Conservation (phyloP, 2,888 invertebrate genomes). For the Agrochola lota region DNA sequence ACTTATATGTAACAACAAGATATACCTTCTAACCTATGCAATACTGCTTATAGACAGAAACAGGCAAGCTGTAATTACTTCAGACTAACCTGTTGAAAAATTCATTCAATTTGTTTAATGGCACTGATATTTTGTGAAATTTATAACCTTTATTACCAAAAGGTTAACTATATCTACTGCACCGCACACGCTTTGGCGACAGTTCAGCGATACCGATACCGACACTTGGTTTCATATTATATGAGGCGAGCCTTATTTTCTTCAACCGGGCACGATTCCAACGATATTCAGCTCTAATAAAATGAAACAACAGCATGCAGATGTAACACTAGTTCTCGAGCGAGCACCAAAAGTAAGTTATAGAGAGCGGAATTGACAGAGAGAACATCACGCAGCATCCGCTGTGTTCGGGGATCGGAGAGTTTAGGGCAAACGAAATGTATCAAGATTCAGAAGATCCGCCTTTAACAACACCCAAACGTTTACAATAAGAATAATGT, state of each 20-base stretch:
- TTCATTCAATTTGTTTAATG: not conserved
- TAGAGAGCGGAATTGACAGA: slow-evolving; percentile 1
- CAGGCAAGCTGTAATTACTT: too few relatives aligned
- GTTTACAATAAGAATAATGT: not conserved
- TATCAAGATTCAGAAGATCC: not conserved
- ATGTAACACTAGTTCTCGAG: slow-evolving; percentile 4
- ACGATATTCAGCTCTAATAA: slow-evolving; percentile 2
- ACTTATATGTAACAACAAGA: not conserved
- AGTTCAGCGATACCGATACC: not conserved
- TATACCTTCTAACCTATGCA: too few relatives aligned
- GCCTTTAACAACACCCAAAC: not conserved
- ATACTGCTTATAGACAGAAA: not conserved
- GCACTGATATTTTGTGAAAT: slow-evolving; percentile 9
- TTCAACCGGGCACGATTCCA: slow-evolving; percentile 15
- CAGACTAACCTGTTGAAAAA: not conserved
- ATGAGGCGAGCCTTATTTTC: slow-evolving; percentile 8
- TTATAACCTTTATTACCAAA: slow-evolving; percentile 19
- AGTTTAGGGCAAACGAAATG: not conserved
- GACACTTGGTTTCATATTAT: not conserved
- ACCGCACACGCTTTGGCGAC: not conserved
- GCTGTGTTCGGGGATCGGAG: not conserved
- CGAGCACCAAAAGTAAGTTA: slow-evolving; percentile 19
- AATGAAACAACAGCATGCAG: slow-evolving; percentile 3
- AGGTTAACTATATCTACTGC: slow-evolving; percentile 8
- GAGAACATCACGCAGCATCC: not conserved